Conservation (phyloP, 2,113 vertebrate species). For the Pelobates fuscus region DNA sequence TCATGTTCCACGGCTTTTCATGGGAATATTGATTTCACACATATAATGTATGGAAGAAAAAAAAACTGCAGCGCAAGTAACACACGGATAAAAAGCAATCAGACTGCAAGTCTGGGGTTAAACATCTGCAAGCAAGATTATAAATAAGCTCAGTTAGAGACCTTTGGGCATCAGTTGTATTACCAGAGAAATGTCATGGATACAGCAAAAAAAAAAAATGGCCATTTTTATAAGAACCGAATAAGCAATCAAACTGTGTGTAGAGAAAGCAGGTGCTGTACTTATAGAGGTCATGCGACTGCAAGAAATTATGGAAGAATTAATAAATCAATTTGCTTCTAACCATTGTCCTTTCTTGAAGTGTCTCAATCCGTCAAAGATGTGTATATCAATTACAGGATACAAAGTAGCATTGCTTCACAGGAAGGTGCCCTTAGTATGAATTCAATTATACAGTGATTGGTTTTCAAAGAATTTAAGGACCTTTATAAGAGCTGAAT, state of each 20-base stretch:
- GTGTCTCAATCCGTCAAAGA: slow-evolving; percentile 43
- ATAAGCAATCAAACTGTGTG: slow-evolving; percentile 37
- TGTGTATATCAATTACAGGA: slow-evolving; percentile 42
- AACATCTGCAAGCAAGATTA: slow-evolving; percentile 39
- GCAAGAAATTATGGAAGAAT: slow-evolving; percentile 39
- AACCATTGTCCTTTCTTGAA: slow-evolving; percentile 35
- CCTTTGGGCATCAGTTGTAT: slow-evolving; percentile 22
- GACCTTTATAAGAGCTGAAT: too few species aligned
- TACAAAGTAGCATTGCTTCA: slow-evolving; percentile 28
- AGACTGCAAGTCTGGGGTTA: slow-evolving; percentile 28
- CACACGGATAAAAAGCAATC: slow-evolving; percentile 36
- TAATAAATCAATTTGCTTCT: slow-evolving; percentile 47
- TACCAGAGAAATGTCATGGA: slow-evolving; percentile 39
- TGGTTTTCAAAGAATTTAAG: slow-evolving; percentile 16
- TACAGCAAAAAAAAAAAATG: slow-evolving; percentile 36
- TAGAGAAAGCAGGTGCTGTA: slow-evolving; percentile 27
- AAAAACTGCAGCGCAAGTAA: slow-evolving; percentile 20
- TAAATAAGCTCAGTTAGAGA: slow-evolving; percentile 17
- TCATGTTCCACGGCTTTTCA: slow-evolving; percentile 35
- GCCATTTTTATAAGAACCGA: slow-evolving; percentile 36
- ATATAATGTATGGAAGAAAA: slow-evolving; percentile 23
- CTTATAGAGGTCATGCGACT: slow-evolving; percentile 33
- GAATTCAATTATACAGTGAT: slow-evolving; percentile 34
- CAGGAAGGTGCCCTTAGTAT: slow-evolving; percentile 40
- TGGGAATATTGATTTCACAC: slow-evolving; percentile 35